phyloP scores from a whole-genome alignment of 1,140 invertebrate genomes.

The Atta cephalotes region DNA sequence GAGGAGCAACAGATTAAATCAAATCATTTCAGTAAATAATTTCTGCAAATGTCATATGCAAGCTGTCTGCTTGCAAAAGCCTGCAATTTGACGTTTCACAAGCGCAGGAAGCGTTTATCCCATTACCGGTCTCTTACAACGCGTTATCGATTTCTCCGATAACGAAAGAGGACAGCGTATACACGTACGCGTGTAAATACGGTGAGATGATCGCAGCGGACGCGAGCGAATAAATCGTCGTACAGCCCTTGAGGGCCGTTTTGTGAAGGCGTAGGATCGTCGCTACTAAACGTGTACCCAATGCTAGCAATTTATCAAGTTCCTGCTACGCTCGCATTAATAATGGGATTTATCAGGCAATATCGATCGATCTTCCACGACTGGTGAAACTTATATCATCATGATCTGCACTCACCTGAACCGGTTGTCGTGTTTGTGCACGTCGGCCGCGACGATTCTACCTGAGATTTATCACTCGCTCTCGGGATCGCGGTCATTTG shows the following conservation, averaged over 20 bases:
- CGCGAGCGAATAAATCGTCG: conserved; percentile 57
- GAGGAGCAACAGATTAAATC: not conserved
- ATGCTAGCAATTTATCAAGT: conserved; percentile 71
- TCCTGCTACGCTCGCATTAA: conserved; percentile 66
- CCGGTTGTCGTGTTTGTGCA: conserved; percentile 58
- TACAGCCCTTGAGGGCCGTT: conserved; percentile 37
- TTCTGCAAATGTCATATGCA: not conserved
- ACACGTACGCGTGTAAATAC: conserved; percentile 45
- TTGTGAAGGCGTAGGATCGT: conserved; percentile 63
- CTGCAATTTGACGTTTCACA: not conserved
- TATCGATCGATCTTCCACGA: conserved; percentile 72
- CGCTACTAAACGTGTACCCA: conserved; percentile 52
- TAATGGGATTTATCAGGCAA: conserved; percentile 76
- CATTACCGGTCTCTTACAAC: conserved; percentile 19
- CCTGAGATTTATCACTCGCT: conserved; percentile 66
- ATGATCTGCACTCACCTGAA: conserved; percentile 58
- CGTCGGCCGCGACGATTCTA: conserved; percentile 46
- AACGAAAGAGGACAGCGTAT: conserved; percentile 38
- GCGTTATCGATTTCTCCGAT: conserved; percentile 52
- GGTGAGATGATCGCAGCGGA: conserved; percentile 32
- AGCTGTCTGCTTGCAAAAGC: conserved; percentile 6
- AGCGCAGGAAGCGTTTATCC: conserved; percentile 27
- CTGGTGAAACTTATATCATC: conserved; percentile 65
- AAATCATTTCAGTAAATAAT: not conserved
- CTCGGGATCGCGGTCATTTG: conserved; percentile 59